A percentile compares a stretch with the other conserved stretches of the same genome.
phyloP scores from a whole-genome alignment of 2,888 invertebrate genomes.

The Drosophila prostipennis region DNA sequence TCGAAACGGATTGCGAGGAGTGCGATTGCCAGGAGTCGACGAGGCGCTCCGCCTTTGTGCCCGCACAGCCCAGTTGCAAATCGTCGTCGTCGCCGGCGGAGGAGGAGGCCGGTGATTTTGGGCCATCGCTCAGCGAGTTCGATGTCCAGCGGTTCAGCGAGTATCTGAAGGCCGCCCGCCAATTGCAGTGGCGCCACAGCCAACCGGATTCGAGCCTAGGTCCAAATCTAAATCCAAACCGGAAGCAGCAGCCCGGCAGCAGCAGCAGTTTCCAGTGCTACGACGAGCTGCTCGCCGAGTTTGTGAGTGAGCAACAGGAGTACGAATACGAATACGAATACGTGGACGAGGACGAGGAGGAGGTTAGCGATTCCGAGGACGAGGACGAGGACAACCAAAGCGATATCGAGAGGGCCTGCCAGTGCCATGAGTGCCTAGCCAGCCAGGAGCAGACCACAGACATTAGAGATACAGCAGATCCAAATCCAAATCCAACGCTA shows the following conservation, averaged over 20 bases:
- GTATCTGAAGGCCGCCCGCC: conserved; percentile 64
- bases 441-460: conserved; percentile 9
- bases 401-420: conserved; percentile 46
- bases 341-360: background rate
- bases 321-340: background rate
- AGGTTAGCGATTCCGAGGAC: background rate
- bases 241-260: background rate
- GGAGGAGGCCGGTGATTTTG: conserved; percentile 46
- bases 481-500: background rate
- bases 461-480: background rate
- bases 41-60: conserved; percentile 60
- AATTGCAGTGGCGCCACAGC: conserved; percentile 48
- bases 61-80: conserved; percentile 24
- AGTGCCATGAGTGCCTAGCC: conserved; percentile 65
- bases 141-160: conserved; percentile 81
- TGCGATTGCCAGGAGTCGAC: conserved; percentile 3
- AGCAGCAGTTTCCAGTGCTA: conserved; percentile 69
- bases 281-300: conserved; percentile 79
- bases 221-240: background rate
- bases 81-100: background rate
- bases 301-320: conserved; percentile 71
- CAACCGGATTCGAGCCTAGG: background rate
- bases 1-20: conserved; percentile 51
- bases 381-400: conserved; percentile 9
- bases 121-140: conserved; percentile 71